Evolutionary conservation across 2,888 invertebrate species (phyloP).

Genomic region (Ormyrus thymus): DNA sequence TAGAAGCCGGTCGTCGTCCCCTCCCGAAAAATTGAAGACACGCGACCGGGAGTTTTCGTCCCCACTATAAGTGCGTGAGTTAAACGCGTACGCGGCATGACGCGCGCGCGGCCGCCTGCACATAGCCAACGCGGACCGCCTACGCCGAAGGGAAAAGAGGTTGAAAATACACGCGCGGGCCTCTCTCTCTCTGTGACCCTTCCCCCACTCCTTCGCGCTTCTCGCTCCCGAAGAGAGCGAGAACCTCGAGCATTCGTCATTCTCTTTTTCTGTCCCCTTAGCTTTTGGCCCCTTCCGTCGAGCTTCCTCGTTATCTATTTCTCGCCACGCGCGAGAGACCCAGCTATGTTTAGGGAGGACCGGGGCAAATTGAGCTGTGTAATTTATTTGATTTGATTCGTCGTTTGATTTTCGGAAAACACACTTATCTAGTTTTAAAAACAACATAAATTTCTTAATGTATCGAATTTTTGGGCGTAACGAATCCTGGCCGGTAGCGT

Average conservation of each 20-base stretch:
- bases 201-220: constrained; percentile 37
- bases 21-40: constrained; percentile 70
- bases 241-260: constrained; percentile 4
- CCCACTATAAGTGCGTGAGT: constrained; percentile 46
- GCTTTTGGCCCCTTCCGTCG: neutral
- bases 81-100: constrained; percentile 31
- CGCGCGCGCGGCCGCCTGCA: neutral
- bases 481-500: no score
- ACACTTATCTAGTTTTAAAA: no score
- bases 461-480: no score
- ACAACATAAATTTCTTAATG: no score
- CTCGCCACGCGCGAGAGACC: constrained; percentile 1
- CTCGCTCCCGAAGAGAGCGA: neutral
- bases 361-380: no score
- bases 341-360: no score
- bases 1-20: neutral
- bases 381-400: no score
- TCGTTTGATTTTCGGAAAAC: no score
- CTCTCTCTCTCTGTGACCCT: constrained; percentile 40
- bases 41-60: constrained; percentile 63
- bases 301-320: constrained; percentile 25
- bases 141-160: constrained; percentile 43
- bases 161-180: constrained; percentile 48
- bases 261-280: constrained; percentile 23
- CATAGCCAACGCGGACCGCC: neutral